A percentile compares a stretch with the other conserved stretches of the same genome.
These are phyloP conservation scores for Conops quadrifasciatus DNA, from an alignment of 2,888 invertebrate species.

Conservation along the genomic window DNA sequence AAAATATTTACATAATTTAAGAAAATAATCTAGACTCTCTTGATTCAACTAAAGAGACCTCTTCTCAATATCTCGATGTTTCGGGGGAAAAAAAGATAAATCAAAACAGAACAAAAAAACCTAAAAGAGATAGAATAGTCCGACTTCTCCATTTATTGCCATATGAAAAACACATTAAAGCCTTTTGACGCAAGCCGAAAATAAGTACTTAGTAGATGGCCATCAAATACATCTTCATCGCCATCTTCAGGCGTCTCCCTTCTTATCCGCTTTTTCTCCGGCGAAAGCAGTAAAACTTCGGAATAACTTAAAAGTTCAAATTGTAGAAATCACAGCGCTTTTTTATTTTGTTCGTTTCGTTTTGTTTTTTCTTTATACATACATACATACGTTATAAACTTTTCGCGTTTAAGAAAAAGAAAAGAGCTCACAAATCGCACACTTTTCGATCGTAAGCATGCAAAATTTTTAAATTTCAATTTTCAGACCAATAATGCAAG, in stretches of 20 bases:
- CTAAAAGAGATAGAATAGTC: no score
- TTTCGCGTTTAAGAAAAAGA: slow-evolving; percentile 12
- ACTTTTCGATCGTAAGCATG: no score
- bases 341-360: neutral
- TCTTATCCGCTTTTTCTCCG: neutral
- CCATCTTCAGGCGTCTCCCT: neutral
- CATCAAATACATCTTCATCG: slow-evolving; percentile 12
- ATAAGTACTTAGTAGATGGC: slow-evolving; percentile 5
- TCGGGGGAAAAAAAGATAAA: no score
- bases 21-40: no score
- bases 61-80: no score
- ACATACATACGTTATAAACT: no score
- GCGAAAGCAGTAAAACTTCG: slow-evolving; percentile 15
- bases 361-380: slow-evolving; percentile 2
- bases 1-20: no score
- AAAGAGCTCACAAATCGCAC: no score
- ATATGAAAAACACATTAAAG: slow-evolving; percentile 28
- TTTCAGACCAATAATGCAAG: no score
- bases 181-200: slow-evolving; percentile 7
- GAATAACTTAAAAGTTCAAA: slow-evolving; percentile 22
- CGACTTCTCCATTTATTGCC: slow-evolving; percentile 23
- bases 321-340: slow-evolving; percentile 8
- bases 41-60: no score
- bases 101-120: no score
- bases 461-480: no score